Percentiles rank a stretch among this genome's conserved stretches.
Evolutionary conservation across 2,113 vertebrate species (phyloP).

Genomic region (Aldabrachelys gigantea): DNA sequence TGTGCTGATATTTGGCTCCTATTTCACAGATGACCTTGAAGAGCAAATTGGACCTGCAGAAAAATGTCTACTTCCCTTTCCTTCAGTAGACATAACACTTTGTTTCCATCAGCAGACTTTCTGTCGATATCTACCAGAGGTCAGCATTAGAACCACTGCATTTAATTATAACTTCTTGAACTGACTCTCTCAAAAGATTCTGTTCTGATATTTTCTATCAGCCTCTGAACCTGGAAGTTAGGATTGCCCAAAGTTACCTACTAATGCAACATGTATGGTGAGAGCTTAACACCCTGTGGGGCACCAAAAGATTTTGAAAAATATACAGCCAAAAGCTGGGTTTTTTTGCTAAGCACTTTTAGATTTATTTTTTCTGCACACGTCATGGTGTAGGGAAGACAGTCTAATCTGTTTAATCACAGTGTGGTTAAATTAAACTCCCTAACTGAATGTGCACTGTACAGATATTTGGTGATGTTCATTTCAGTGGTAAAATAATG

Average conservation of each 20-base stretch:
- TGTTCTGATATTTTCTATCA: slow-evolving; percentile 31
- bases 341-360: slow-evolving; percentile 56
- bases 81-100: slow-evolving; percentile 48
- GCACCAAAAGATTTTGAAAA: slow-evolving; percentile 60
- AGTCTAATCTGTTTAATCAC: neutral
- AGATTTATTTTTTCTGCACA: neutral
- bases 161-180: slow-evolving; percentile 40
- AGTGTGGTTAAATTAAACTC: slow-evolving; percentile 46
- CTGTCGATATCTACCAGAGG: slow-evolving; percentile 25
- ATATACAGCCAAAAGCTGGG: neutral
- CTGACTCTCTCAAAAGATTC: slow-evolving; percentile 34
- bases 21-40: slow-evolving; percentile 43
- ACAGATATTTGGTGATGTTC: slow-evolving; percentile 30
- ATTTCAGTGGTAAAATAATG: slow-evolving; percentile 24
- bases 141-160: neutral
- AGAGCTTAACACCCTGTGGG: neutral
- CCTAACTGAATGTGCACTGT: slow-evolving; percentile 33
- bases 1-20: slow-evolving; percentile 30
- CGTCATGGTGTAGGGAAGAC: neutral
- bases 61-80: slow-evolving; percentile 62
- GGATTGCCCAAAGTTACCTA: slow-evolving; percentile 7
- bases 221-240: slow-evolving; percentile 56
- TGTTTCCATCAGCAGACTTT: slow-evolving; percentile 41
- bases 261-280: slow-evolving; percentile 2
- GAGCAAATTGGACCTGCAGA: slow-evolving; percentile 45